Evolutionary conservation across 2,888 invertebrate genomes (phyloP), one percentile per base, ranked within the genome.

Genomic region (Euproctis similis): DNA sequence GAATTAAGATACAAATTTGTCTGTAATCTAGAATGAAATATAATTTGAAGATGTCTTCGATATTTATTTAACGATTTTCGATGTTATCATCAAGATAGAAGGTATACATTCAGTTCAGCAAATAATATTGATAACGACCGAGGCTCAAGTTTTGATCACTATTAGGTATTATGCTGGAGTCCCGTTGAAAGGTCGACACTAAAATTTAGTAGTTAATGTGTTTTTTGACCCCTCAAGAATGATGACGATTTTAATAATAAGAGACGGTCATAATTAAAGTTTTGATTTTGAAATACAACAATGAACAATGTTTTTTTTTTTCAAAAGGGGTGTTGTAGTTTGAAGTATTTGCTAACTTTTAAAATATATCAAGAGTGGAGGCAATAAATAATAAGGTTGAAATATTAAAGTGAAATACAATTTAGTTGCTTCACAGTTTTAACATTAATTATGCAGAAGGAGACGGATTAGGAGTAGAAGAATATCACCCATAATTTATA

Each of bases 211-310:
- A n/a, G n/a, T n/a, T n/a, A 71, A 77, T 70, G 70, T 76, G 80
- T 77, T 72, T 63, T 77, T 77, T 80, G 80, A 78, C 76, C 80
- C 78, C 69, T 68, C 39, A 3, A 45, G 41, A 40, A 63, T 65
- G 72, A 69, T 68, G 59, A 74, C 70, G 66, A 77, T 75, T 75
- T 77, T 72, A 74, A 74, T 72, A 74, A 74, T 75, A 71, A 69
- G 67, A n/a, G n/a, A n/a, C n/a, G n/a, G n/a, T n/a, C n/a, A n/a
- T n/a, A n/a, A n/a, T n/a, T n/a, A n/a, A n/a, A n/a, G n/a, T n/a
- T n/a, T n/a, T n/a, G n/a, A n/a, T n/a, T n/a, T n/a, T n/a, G n/a
- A n/a, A n/a, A n/a, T n/a, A n/a, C n/a, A n/a, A n/a, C n/a, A n/a
- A n/a, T n/a, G n/a, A n/a, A n/a, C n/a, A n/a, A n/a, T n/a, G n/a